Base-by-base conservation (phyloP, 2,888 invertebrate species). In the Drosophila melanosoma region DNA sequence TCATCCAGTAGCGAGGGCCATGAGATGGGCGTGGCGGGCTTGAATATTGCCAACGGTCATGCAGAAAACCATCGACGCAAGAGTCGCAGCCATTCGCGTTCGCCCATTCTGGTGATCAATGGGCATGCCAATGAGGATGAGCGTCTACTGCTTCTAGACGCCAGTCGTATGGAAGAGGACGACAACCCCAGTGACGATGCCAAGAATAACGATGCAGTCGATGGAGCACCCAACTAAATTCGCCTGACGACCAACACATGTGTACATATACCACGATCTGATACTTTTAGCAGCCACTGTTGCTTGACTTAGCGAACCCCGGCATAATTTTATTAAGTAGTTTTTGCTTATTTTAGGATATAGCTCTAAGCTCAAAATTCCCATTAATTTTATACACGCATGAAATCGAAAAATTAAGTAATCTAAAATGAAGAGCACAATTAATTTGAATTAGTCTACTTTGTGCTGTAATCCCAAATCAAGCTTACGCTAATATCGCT, bases 31-130 rank as follows among this genome's bases (percentile, higher is more conserved):
- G 89, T 82, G 2, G 89, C 83, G 0, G 90, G 83, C 11, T 64
- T 81, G 3, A 87, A 85, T 42, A 86, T 87, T 26, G 85, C 79
- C 40, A 87, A 81, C 32, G 83, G 83, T 0, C 82, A 86, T 73
- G 85, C 64, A 15, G 81, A 85, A 23, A 81, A 68, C 3, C 69
- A 61, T 38, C 32, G 60, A 10, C 76, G 26, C 26, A 23, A 62
- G 5, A 76, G 82, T 42, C 80, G 83, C 36, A 88, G 86, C 36
- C 83, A 79, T n/a, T 90, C 91, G 2, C 83, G 91, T 3, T 86
- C 89, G 0, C 89, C 86, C 1, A 76, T 64, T 33, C 54, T 67
- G 29, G 68, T 49, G 17, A 66, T 54, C 26, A 54, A 63, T 57
- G 89, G 89, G 0, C 85, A 89, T 60, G 87, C 76, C 36, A 76